phyloP scores from a whole-genome alignment of 2,888 invertebrate genomes.

The Lasioglossum leucozonium region DNA sequence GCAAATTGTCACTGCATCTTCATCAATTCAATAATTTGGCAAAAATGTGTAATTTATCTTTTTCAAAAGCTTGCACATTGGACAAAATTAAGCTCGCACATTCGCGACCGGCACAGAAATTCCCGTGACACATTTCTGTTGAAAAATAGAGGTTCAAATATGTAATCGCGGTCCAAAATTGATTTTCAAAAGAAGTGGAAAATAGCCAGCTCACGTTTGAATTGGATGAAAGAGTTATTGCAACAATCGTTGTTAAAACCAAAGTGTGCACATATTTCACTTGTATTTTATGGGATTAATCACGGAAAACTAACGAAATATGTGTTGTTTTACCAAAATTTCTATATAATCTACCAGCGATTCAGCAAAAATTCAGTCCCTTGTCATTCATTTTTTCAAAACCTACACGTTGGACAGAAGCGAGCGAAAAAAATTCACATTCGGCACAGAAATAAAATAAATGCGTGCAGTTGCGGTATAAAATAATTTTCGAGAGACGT shows the following conservation, averaged over 20 bases:
- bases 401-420: no score
- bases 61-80: neutral
- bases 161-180: neutral
- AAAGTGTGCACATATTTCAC: slow-evolving; percentile 58
- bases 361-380: neutral
- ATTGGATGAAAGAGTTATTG: neutral
- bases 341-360: neutral
- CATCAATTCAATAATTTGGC: neutral
- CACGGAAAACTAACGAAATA: slow-evolving; percentile 59
- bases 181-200: neutral
- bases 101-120: neutral
- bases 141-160: neutral
- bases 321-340: slow-evolving; percentile 19
- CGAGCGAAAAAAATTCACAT: no score
- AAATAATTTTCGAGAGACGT: no score
- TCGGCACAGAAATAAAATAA: no score
- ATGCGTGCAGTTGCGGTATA: no score
- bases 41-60: neutral
- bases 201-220: neutral
- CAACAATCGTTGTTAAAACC: slow-evolving; percentile 31
- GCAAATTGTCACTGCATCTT: neutral
- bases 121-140: neutral
- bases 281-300: slow-evolving; percentile 46
- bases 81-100: neutral
- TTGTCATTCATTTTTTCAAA: no score